Evolutionary conservation across 2,888 invertebrate genomes (phyloP), one percentile per base, ranked within the genome.

Genomic region (Acleris sparsana): DNA sequence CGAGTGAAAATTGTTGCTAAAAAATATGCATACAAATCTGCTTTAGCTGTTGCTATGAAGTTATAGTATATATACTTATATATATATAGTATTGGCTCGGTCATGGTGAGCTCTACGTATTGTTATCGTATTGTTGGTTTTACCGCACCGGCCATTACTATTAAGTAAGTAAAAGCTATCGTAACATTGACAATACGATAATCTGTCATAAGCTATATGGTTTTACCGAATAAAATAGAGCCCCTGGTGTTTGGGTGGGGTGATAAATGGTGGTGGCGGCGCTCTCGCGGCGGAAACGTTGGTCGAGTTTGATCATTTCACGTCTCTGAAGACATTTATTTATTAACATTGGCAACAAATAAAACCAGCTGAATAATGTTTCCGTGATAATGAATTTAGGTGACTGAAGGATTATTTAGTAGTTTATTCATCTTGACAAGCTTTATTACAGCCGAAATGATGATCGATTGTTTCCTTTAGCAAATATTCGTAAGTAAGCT

Each of bases 291-390:
- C 55, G 56, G 43, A 62, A 51, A 56, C 17, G 53, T 29, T 56
- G 2, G 29, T 44, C 16, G 53, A 20, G 33, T 18, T 18, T 18
- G 18, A 18, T 3, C 53, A 62, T 62, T 55, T 44, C 33, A 48
- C 22, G 49, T 62, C 55, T 17, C 33, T 20, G 18, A 17, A 22
- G 56, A 62, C 62, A 49, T 49, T 51, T 51, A 63, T 63, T 63
- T 49, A 63, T 43, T 51, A 25, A 25, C 25, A 17, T 46, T 46
- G 17, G n/a, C 20, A 48, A 62, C 33, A 55, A 53, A 62, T 39
- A 49, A 43, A 55, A 49, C 13, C 22, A 51, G 18, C 6, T 58
- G 7, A 48, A 53, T 62, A 53, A 63, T 63, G 53, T 58, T 58
- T 52, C 63, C 56, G 62, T 5, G 43, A 9, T 51, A 51, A 56